Percentiles rank a stretch among this genome's conserved stretches.
Evolutionary conservation across 2,113 vertebrate genomes (phyloP).

Genomic region (Spea multiplicata): DNA sequence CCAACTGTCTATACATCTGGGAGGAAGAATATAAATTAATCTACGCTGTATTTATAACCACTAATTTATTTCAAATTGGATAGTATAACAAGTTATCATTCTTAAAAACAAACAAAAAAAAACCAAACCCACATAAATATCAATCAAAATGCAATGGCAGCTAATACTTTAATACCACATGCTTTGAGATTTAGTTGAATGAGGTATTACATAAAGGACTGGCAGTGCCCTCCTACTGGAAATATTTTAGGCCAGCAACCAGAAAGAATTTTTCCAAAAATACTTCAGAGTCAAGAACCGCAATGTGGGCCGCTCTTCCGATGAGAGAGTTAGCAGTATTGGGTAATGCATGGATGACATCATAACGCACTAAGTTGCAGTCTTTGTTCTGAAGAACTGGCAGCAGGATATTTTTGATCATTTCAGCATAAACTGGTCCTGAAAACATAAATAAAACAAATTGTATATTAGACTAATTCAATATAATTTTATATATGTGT

Average conservation of each 20-base stretch:
- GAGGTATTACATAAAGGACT: conserved; percentile 85
- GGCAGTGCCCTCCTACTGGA: conserved; percentile 78
- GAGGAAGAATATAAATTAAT: conserved; percentile 34
- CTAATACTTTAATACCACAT: conserved; percentile 72
- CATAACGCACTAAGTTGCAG: conserved; percentile 94
- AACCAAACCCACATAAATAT: conserved; percentile 75
- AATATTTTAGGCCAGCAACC: conserved; percentile 95
- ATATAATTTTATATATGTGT: background rate
- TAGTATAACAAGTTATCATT: conserved; percentile 77
- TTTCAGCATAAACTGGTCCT: conserved; percentile 97
- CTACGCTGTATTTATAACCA: conserved; percentile 13
- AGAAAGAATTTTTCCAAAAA: conserved; percentile 99
- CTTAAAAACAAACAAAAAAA: conserved; percentile 57
- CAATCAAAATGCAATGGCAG: conserved; percentile 77
- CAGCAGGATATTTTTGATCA: conserved; percentile 96
- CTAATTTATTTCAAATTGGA: conserved; percentile 56
- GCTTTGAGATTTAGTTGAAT: conserved; percentile 75
- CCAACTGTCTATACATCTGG: background rate
- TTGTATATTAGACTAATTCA: background rate
- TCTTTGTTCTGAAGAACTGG: conserved; percentile 93
- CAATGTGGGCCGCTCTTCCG: conserved; percentile 95
- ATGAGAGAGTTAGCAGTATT: conserved; percentile 98
- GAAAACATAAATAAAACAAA: conserved; percentile 49
- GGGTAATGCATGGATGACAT: conserved; percentile 94
- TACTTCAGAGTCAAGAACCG: conserved; percentile 98